Percentiles rank a stretch among this genome's conserved stretches.
These are phyloP conservation scores for Haemorhous mexicanus DNA, from an alignment of 2,113 vertebrate species.

Conservation along the genomic window DNA sequence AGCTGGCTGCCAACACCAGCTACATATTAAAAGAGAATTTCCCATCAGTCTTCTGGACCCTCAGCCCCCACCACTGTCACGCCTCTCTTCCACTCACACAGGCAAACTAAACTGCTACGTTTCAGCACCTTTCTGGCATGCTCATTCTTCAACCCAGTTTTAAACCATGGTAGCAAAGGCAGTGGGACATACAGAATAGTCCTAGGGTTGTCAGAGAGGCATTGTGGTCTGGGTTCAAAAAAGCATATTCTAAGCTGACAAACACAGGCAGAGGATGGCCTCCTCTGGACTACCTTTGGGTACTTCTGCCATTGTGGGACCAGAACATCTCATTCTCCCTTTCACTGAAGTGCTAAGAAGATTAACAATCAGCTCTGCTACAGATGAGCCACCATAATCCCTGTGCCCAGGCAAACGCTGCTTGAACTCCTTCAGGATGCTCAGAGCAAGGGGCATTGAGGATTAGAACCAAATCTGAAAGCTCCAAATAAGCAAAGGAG, in stretches of 20 bases:
- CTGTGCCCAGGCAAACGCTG: background rate
- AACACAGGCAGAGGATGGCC: background rate
- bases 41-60: background rate
- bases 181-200: background rate
- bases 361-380: background rate
- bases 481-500: background rate
- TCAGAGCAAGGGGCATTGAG: background rate
- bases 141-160: background rate
- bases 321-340: background rate
- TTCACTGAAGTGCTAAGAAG: background rate
- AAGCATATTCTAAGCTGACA: background rate
- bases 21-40: background rate
- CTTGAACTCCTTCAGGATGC: background rate
- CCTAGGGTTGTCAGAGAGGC: background rate
- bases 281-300: background rate
- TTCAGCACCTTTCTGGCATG: background rate
- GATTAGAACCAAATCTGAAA: background rate
- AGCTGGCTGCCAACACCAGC: background rate
- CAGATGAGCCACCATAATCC: background rate
- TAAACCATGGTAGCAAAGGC: background rate
- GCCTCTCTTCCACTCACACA: background rate
- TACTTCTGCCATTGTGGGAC: background rate
- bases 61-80: background rate
- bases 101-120: background rate
- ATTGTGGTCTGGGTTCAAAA: background rate